Evolutionary conservation across 2,888 invertebrate species (phyloP).

Genomic region (Euzophera pinguis): DNA sequence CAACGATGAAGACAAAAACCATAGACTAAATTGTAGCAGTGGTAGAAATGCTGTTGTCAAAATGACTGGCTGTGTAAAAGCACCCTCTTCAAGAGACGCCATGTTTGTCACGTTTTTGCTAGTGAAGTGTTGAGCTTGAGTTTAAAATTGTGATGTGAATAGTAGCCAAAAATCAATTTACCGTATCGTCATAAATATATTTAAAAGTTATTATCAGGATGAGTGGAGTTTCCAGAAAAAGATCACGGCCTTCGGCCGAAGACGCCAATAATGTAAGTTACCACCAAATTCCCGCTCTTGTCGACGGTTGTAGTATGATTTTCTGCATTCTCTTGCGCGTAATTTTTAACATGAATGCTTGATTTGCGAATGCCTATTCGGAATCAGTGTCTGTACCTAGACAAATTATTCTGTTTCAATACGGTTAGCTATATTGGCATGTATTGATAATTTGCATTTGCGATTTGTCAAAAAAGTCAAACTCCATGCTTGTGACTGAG

Average conservation of each 20-base stretch:
- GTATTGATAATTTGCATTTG: slow-evolving; percentile 5
- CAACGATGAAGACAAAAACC: too few species aligned
- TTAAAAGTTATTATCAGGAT: slow-evolving; percentile 34
- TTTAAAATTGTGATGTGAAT: slow-evolving; percentile 3
- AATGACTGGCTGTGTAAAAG: background rate
- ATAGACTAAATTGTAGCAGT: too few species aligned
- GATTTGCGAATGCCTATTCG: slow-evolving; percentile 10
- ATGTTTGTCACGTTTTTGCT: slow-evolving; percentile 76
- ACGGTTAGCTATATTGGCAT: background rate
- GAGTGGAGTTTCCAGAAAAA: slow-evolving; percentile 53
- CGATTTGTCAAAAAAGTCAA: slow-evolving; percentile 16
- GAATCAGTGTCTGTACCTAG: too few species aligned
- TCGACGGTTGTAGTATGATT: slow-evolving; percentile 36
- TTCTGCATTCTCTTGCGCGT: slow-evolving; percentile 33
- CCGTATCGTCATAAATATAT: slow-evolving; percentile 20
- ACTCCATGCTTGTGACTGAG: slow-evolving; percentile 22
- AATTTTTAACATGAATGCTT: slow-evolving; percentile 15
- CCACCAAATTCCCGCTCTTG: slow-evolving; percentile 55
- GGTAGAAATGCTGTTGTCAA: slow-evolving; percentile 19
- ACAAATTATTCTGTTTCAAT: background rate
- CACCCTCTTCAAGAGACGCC: slow-evolving; percentile 50
- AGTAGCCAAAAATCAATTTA: slow-evolving; percentile 17
- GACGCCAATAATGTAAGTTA: slow-evolving; percentile 59
- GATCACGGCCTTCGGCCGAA: slow-evolving; percentile 40
- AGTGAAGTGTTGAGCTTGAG: slow-evolving; percentile 31